Base-by-base conservation (phyloP, 92 coral and sea anemone species). In the Scolanthus callimorphus region DNA sequence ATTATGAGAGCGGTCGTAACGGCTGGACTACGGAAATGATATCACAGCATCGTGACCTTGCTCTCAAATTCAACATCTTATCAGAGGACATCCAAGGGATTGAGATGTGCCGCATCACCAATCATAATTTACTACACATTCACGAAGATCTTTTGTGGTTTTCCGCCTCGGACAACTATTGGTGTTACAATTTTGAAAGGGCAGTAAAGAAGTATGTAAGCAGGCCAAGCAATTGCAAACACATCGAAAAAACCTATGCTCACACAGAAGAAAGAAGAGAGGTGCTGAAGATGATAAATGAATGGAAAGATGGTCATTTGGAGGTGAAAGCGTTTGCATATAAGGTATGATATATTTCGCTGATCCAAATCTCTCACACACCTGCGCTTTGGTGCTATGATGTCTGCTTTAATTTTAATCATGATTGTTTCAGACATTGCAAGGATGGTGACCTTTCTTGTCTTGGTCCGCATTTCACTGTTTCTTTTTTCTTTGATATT, bases 161-260 rank as follows among this genome's bases (percentile, higher is more conserved):
- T 24, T 60, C 53, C 29, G 45, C 49, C 19, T 37, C 53, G 38
- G 66, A 60, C 8, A 60, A 60, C 20, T 43, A 37, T 31, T 60
- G 66, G 66, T 60, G 66, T 13, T 60, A 37, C 27, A 25, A 25
- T 27, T 43, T 60, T 60, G 66, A 60, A 49, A 60, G 53, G 11
- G 66, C 66, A n/a, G 53, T 39, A 25, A 60, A 41, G 27, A 60
- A 60, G 20, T 39, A 60, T 12, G 45, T 49, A 8, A 38, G 50
- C 17, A 23, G 66, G 66, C 27, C 67, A 49, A 60, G 67, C 55
- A 60, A 43, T 51, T 60, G 67, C 47, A 44, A 60, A 44, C 67
- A 60, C 25, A 60, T 60, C 17, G 67, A 60, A 17, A 34, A 37
- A 26, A 60, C 67, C 20, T 44, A 60, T 25, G 50, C 67, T 23